Conservation (phyloP, 2,888 invertebrate species). For the Drosophila peninsularis region DNA sequence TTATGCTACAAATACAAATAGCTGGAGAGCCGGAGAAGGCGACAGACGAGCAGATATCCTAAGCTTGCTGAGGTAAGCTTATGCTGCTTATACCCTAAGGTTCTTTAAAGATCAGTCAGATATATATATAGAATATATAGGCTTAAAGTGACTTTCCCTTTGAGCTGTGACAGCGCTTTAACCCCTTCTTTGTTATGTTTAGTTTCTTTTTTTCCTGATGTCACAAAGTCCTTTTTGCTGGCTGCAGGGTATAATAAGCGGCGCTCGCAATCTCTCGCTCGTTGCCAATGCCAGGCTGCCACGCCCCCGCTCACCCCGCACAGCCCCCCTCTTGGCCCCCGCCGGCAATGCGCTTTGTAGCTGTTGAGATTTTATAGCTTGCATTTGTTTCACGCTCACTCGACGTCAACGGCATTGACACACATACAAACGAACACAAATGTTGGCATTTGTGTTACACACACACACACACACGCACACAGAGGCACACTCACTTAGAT, state of each 20-base stretch:
- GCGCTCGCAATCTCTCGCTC: slow-evolving; percentile 21
- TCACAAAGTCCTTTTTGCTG: background rate
- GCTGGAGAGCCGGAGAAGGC: background rate
- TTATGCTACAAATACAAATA: slow-evolving; percentile 64
- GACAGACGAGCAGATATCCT: background rate
- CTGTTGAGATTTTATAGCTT: slow-evolving; percentile 80
- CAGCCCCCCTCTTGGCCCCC: slow-evolving; percentile 8
- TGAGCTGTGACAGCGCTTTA: background rate
- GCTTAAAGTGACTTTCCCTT: background rate
- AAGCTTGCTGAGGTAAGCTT: background rate
- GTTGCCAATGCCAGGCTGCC: slow-evolving; percentile 11
- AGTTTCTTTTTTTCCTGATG: background rate
- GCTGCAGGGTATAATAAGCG: slow-evolving; percentile 44
- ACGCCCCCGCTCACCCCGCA: too few species aligned
- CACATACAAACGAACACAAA: slow-evolving; percentile 64
- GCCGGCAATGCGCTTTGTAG: slow-evolving; percentile 61
- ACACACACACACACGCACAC: slow-evolving; percentile 19
- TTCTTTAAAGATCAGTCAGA: background rate
- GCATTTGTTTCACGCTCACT: slow-evolving; percentile 81
- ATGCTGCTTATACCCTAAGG: background rate
- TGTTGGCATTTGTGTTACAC: slow-evolving; percentile 65
- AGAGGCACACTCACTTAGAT: slow-evolving; percentile 4
- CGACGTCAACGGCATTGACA: slow-evolving; percentile 79
- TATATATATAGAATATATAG: background rate
- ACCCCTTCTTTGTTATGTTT: slow-evolving; percentile 1